phyloP scores from a whole-genome alignment of 2,113 vertebrate species.

The Macrotus californicus region DNA sequence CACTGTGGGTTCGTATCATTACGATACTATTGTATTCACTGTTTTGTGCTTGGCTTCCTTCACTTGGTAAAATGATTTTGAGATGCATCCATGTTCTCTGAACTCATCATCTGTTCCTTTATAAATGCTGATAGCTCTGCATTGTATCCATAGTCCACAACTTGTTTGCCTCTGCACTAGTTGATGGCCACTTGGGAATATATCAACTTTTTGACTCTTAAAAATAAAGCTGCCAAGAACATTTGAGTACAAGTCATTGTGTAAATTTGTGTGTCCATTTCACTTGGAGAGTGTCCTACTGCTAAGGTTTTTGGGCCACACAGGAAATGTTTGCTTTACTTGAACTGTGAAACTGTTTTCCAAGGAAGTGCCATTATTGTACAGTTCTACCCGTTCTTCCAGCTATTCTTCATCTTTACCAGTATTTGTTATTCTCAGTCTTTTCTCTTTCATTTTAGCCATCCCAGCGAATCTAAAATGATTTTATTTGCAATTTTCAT shows the following conservation, averaged over 20 bases:
- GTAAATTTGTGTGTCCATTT: background rate
- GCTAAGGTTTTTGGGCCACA: background rate
- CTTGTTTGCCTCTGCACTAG: background rate
- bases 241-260: background rate
- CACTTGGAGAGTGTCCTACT: background rate
- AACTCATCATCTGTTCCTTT: background rate
- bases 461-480: background rate
- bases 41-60: background rate
- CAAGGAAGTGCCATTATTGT: background rate
- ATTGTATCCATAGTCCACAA: background rate
- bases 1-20: background rate
- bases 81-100: background rate
- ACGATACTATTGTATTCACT: background rate
- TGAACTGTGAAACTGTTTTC: background rate
- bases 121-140: background rate
- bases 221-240: background rate
- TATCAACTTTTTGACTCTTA: background rate
- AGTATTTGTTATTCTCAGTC: background rate
- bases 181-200: background rate
- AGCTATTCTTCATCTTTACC: background rate
- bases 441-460: background rate
- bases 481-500: background rate
- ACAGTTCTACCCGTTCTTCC: background rate
- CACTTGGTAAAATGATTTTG: background rate
- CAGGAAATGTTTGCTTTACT: background rate